These are phyloP conservation scores for Plusia festucae DNA, from an alignment of 2,888 invertebrate genomes.

Conservation along the genomic window DNA sequence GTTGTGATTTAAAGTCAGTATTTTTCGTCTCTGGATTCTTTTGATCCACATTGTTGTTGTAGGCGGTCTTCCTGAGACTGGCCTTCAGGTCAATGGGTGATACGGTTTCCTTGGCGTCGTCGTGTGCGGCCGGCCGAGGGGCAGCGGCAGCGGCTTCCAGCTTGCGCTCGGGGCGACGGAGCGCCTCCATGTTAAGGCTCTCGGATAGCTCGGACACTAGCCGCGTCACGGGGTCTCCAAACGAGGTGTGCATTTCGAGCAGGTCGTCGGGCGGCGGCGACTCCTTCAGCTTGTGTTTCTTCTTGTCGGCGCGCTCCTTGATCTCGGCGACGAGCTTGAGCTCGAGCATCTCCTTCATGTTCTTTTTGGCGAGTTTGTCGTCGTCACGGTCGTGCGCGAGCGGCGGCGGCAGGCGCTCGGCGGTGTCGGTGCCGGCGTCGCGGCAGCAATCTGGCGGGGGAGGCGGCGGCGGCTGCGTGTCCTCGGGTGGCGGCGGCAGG, in stretches of 20 bases:
- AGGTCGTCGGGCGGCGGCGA: constrained; percentile 80
- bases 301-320: constrained; percentile 93
- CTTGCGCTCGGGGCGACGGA: constrained; percentile 69
- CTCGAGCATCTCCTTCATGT: constrained; percentile 95
- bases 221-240: constrained; percentile 93
- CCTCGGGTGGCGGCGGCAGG: constrained; percentile 94
- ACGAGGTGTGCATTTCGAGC: constrained; percentile 70
- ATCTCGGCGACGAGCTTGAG: constrained; percentile 95
- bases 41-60: constrained; percentile 65
- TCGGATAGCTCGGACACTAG: constrained; percentile 96
- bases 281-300: constrained; percentile 88
- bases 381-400: constrained; percentile 80
- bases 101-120: constrained; percentile 68
- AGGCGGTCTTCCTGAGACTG: constrained; percentile 82
- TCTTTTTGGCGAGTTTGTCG: constrained; percentile 77
- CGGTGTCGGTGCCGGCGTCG: constrained; percentile 89
- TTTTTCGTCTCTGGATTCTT: constrained; percentile 66
- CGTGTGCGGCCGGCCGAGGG: constrained; percentile 57
- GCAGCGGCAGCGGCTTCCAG: constrained; percentile 57
- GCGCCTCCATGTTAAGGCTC: constrained; percentile 92
- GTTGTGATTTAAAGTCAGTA: constrained; percentile 90
- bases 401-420: constrained; percentile 82
- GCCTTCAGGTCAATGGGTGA: constrained; percentile 87
- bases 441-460: constrained; percentile 88
- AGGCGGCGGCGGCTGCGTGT: constrained; percentile 82